These are phyloP conservation scores for Micromys minutus DNA, from an alignment of 2,113 vertebrate genomes.

Conservation along the genomic window DNA sequence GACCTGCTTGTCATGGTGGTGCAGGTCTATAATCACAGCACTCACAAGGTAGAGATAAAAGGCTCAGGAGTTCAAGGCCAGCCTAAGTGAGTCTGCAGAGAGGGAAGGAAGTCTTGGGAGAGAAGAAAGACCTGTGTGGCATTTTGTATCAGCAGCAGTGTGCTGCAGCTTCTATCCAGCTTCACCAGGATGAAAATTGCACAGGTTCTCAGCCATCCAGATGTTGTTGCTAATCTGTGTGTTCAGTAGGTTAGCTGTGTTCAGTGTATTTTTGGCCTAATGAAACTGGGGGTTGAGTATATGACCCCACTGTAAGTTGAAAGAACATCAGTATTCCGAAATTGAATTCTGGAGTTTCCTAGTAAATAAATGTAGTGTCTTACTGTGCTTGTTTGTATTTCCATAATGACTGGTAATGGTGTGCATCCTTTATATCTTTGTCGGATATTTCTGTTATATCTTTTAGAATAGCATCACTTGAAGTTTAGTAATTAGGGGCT, in stretches of 20 bases:
- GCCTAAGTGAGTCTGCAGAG: neutral
- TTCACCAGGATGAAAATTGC: too few relatives aligned
- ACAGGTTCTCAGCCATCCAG: neutral
- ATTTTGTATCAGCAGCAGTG: neutral
- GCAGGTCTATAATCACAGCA: neutral
- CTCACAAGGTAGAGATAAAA: neutral
- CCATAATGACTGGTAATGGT: neutral
- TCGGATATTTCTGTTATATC: neutral
- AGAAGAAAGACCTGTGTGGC: neutral
- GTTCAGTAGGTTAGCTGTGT: neutral
- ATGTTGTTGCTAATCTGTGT: neutral
- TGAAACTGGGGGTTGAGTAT: neutral
- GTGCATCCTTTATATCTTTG: neutral
- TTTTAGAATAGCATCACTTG: neutral
- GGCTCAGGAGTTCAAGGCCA: neutral
- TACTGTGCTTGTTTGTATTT: neutral
- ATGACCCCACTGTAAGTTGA: neutral
- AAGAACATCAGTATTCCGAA: neutral
- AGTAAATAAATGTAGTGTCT: neutral
- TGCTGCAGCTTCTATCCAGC: neutral
- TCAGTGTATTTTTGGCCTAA: neutral
- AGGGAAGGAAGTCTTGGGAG: neutral
- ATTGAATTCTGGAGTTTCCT: neutral
- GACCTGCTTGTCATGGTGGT: neutral
- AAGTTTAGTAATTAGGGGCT: neutral